These are phyloP conservation scores for Ochropleura plecta DNA, from an alignment of 2,888 invertebrate genomes.

Conservation along the genomic window DNA sequence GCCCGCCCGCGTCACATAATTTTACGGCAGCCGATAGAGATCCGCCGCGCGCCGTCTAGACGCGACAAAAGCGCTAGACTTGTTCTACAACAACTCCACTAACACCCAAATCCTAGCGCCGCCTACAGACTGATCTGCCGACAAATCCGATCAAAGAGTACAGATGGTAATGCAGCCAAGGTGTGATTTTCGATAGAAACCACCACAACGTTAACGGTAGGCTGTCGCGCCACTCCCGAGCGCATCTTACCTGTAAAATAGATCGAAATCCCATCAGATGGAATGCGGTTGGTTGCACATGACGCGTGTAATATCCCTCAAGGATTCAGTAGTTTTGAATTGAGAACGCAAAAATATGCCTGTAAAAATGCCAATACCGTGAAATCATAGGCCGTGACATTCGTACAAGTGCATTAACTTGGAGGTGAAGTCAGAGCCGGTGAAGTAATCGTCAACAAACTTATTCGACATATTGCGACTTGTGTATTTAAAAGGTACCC, in stretches of 20 bases:
- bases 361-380: conserved; percentile 35
- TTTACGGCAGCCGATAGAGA: conserved; percentile 86
- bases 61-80: conserved; percentile 84
- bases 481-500: conserved; percentile 30
- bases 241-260: conserved; percentile 75
- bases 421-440: conserved; percentile 32
- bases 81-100: conserved; percentile 79
- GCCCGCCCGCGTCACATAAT: conserved; percentile 85
- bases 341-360: conserved; percentile 31
- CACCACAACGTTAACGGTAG: conserved; percentile 69
- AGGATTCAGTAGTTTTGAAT: conserved; percentile 53
- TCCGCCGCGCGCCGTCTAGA: conserved; percentile 87
- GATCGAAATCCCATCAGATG: conserved; percentile 76
- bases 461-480: conserved; percentile 51
- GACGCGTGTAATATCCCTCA: conserved; percentile 68
- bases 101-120: conserved; percentile 63
- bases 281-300: conserved; percentile 70
- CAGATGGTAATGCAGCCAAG: conserved; percentile 76
- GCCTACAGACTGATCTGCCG: conserved; percentile 76
- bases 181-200: conserved; percentile 79
- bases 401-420: conserved; percentile 33
- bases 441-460: conserved; percentile 65
- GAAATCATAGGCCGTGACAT: conserved; percentile 49
- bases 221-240: conserved; percentile 66
- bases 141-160: conserved; percentile 78